Base-by-base conservation (phyloP, 2,888 invertebrate genomes). In the Keiferia lycopersicella region DNA sequence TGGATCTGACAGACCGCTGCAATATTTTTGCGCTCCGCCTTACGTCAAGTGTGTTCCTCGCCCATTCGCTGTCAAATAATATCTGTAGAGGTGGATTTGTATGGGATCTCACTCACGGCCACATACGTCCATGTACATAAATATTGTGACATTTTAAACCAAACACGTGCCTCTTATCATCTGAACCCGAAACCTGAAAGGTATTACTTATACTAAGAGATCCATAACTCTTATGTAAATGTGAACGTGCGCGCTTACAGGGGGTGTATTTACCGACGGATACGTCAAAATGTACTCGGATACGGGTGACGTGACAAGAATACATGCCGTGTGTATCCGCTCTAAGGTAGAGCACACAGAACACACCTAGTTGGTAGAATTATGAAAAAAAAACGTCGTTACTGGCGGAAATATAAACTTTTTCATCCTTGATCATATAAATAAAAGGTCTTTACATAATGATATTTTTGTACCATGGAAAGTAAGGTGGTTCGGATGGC, bases 211-310 rank as follows among this genome's bases (percentile, higher is more conserved):
- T 16, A n/a, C 45, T 45, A n/a, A 45, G 45, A n/a, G n/a, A 45
- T n/a, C 45, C 45, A 45, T 45, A 45, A 45, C 22, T 53, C 51
- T 22, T 53, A 53, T 53, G 51, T 53, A 53, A 53, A 53, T 53
- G 22, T 14, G 22, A 14, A 53, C 51, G 51, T 14, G 51, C 51
- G 20, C 22, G 51, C 22, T 53, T 22, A 53, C 51, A 53, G 26
- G 20, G 51, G 51, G 14, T 22, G 51, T 53, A 53, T 53, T 53
- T 53, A 22, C 50, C 50, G 50, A 12, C 50, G 50, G 50, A 50
- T 50, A 50, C 22, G 22, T 53, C 51, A 53, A 53, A 53, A 22
- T 22, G 20, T 53, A 22, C 51, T 53, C 51, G 51, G 20, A 4
- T 53, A 53, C 14, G 22, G 51, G 20, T 22, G 51, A 53, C 22